Evolutionary conservation across 2,888 invertebrate genomes (phyloP).

Genomic region (Plebejus anna): DNA sequence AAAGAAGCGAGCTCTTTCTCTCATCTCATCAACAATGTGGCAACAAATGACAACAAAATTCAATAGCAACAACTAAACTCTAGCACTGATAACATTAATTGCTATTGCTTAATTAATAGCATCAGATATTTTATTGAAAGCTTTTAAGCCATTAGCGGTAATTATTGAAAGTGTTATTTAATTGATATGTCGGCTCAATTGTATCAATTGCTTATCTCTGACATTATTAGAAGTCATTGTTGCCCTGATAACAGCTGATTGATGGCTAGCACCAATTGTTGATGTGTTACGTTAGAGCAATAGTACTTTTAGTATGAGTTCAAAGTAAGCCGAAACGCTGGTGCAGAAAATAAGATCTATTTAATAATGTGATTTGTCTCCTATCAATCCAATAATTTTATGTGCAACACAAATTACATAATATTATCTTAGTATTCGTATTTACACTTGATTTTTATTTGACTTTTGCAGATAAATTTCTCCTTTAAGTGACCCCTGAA

Average conservation of each 20-base stretch:
- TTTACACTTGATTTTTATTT: no score
- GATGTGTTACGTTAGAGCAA: background rate
- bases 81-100: background rate
- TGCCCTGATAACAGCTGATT: conserved; percentile 43
- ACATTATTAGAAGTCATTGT: conserved; percentile 42
- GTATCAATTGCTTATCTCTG: conserved; percentile 53
- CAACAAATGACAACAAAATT: background rate
- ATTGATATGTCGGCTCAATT: conserved; percentile 64
- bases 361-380: no score
- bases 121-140: conserved; percentile 40
- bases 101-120: conserved; percentile 14
- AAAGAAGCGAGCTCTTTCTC: no score
- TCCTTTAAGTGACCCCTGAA: no score
- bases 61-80: background rate
- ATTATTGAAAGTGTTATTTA: conserved; percentile 67
- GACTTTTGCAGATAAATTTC: no score
- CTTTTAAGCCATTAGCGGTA: conserved; percentile 67
- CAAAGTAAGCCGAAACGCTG: background rate
- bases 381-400: no score
- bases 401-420: no score
- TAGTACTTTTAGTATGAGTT: background rate
- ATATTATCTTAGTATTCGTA: no score
- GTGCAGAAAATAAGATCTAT: background rate
- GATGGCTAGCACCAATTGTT: conserved; percentile 2
- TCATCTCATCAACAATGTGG: background rate